Base-by-base conservation (phyloP, 2,113 vertebrate genomes). In the Rhegmatorhina hoffmannsi region DNA sequence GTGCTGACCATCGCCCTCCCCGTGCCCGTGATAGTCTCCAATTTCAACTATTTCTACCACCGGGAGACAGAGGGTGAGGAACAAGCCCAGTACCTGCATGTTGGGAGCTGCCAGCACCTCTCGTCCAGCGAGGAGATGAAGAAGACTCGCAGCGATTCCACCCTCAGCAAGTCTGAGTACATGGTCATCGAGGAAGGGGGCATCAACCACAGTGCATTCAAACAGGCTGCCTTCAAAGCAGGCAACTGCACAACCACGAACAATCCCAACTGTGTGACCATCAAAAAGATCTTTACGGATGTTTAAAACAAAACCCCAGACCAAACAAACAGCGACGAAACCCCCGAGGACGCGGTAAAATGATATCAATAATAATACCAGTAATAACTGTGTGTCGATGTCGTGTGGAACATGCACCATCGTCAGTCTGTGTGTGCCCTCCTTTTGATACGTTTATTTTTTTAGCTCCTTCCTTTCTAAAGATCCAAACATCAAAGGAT, bases 1-100 rank as follows among this genome's bases (percentile, higher is more conserved):
- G 99, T 99, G 87, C 87, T 99, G 83, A 99, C 99, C 93, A 99
- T 99, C 31, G 99, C 99, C 7, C 94, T 99, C 15, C 99, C 99
- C 0, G 99, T 99, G 13, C 99, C 99, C 0, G 99, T 99, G 72
- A 99, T 99, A n/a, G 99, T 99, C 73, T 99, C 99, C 95, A 99
- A 99, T 53, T 99, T 99, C 97, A 99, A 99, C 97, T 99, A 99
- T 79, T 99, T 99, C 97, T 99, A 99, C 94, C 99, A 99, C 97
- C 96, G 99, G 44, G 99, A 99, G 98, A 99, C 99, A 0, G 99
- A 99, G 25, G 99, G 99, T 5, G 99, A 99, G 97, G 99, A 99
- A 44, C 99, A 99, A 97, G 99, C 99, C 34, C 99, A 99, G 91
- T 99, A 99, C 94, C 89, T 99, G 89, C 99, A 99, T 67, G 98